Evolutionary conservation across 2,888 invertebrate species (phyloP), one percentile per base, ranked within the genome.

Genomic region (Corbicula japonica): DNA sequence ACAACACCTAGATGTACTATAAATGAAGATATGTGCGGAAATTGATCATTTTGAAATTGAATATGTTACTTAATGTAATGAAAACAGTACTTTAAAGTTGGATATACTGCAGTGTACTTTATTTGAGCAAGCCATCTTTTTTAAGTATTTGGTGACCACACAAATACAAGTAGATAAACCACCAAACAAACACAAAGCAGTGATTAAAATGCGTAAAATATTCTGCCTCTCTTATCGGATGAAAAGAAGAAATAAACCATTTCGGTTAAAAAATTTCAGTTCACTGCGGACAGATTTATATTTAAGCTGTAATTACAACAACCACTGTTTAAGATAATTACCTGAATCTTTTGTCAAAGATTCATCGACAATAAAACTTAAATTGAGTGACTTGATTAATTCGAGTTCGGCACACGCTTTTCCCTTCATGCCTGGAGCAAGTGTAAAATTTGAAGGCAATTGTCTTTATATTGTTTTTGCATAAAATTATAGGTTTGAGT

Each of bases 191-290:
- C 58, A 58, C 34, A 58, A 58, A 38, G 41, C 8, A 18, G 38
- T 58, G 58, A 23, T 58, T 58, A 35, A 58, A 58, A 58, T 35
- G 58, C 58, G 58, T 58, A 30, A 58, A 58, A 58, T 58, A 58
- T 58, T 58, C 38, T 58, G 21, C 38, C 34, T 58, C 10, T 58
- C 21, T 58, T 58, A 2, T 21, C 35, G 34, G 15, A 35, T 34
- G 56, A 23, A 30, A 50, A 3, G 30, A 28, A 32, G 15, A 15
- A 30, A 32, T n/a, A n/a, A 54, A 6, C 32, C 30, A 30, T 30
- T n/a, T 15, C 1, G 3, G 28, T 58, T n/a, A n/a, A n/a, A 58
- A 58, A 35, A 34, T 6, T 21, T 21, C 58, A 35, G 58, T 58
- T 58, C 58, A 58, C 5, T 8, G 23, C 35, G 58, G 28, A 38